Conservation (phyloP, 2,113 vertebrate genomes). For the Poecilia latipinna region DNA sequence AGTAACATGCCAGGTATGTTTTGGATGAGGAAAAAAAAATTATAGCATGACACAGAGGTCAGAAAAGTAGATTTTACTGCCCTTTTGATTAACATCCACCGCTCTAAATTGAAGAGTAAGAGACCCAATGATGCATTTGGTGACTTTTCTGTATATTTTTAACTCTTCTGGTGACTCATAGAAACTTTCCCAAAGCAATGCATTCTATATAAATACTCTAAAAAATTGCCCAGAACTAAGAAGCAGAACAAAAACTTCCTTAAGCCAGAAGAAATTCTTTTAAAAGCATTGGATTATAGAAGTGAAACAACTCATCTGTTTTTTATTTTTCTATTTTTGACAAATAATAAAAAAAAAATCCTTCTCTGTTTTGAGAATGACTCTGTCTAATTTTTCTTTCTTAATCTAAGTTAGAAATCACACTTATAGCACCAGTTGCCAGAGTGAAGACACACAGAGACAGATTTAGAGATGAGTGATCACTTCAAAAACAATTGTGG, state of each 20-base stretch:
- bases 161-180: conserved; percentile 5
- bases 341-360: not conserved
- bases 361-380: not conserved
- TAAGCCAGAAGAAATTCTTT: conserved; percentile 10
- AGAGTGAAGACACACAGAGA: not conserved
- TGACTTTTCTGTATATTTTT: conserved; percentile 9
- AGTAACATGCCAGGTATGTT: too few species aligned
- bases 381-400: too few species aligned
- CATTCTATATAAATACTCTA: conserved; percentile 5
- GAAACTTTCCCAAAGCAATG: conserved; percentile 27
- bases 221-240: conserved; percentile 16
- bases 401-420: not conserved
- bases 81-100: too few species aligned
- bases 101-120: not conserved
- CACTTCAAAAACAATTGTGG: conserved; percentile 9
- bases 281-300: conserved; percentile 24
- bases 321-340: not conserved
- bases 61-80: too few species aligned
- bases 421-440: not conserved
- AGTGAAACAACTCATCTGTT: not conserved
- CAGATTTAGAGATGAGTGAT: conserved; percentile 15
- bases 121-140: not conserved
- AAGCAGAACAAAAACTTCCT: conserved; percentile 51
- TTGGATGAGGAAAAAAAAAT: too few species aligned
- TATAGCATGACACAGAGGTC: too few species aligned